phyloP scores from a whole-genome alignment of 2,113 vertebrate genomes.

The Helogale parvula region DNA sequence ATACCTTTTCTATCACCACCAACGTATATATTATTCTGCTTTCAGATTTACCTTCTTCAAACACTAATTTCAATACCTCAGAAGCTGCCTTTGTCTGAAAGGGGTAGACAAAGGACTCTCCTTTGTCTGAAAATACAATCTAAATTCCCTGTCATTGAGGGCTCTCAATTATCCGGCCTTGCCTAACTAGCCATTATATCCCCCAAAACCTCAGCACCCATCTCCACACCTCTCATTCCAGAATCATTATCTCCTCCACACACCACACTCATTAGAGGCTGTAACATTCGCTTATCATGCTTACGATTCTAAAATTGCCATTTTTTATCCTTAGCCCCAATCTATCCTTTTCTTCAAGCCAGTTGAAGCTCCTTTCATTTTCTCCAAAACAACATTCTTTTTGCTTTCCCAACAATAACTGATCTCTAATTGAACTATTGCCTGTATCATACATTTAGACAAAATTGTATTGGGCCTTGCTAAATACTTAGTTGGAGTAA shows the following conservation, averaged over 20 bases:
- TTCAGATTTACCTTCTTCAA: constrained; percentile 28
- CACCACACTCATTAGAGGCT: not conserved
- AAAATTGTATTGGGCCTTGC: not conserved
- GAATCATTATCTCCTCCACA: not conserved
- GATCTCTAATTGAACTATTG: not conserved
- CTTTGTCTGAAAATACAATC: constrained; percentile 33
- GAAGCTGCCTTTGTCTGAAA: not conserved
- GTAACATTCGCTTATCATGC: not conserved
- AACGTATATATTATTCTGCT: not conserved
- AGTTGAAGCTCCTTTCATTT: not conserved
- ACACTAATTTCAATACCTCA: constrained; percentile 5
- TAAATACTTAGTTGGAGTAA: not conserved
- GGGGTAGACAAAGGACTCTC: not conserved
- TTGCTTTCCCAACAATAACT: not conserved
- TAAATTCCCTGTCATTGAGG: not conserved
- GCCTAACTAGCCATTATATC: not conserved
- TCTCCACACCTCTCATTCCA: not conserved
- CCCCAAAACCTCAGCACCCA: not conserved
- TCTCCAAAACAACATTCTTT: not conserved
- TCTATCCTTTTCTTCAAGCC: not conserved
- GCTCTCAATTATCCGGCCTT: not conserved
- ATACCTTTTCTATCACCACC: not conserved
- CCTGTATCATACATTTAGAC: not conserved
- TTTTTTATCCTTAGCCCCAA: not conserved
- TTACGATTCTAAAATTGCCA: not conserved